Percentiles rank a stretch among this genome's conserved stretches.
phyloP scores from a whole-genome alignment of 2,888 invertebrate genomes.

The Thera britannica region DNA sequence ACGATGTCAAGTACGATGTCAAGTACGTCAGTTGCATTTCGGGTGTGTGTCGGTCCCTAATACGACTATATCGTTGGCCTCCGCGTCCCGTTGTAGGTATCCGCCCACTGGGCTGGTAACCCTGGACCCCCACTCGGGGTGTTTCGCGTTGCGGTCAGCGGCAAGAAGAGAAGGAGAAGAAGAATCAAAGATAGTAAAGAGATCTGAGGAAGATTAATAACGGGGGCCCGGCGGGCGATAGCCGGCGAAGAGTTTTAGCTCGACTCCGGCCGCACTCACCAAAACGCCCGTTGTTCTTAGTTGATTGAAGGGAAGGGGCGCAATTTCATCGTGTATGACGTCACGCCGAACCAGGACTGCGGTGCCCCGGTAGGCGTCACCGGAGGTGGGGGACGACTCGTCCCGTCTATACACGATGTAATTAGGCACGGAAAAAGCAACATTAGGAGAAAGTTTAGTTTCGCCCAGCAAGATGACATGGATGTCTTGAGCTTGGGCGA shows the following conservation, averaged over 20 bases:
- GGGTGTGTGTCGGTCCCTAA: not conserved
- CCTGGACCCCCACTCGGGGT: not conserved
- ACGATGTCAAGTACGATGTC: not conserved
- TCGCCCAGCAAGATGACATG: not conserved
- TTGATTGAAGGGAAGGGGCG: not conserved
- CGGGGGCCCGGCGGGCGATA: not conserved
- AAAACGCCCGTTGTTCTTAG: not conserved
- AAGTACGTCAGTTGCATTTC: not conserved
- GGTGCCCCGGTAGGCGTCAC: slow-evolving; percentile 4
- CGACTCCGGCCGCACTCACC: not conserved
- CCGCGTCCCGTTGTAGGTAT: not conserved
- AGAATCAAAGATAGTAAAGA: not conserved
- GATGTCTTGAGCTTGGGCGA: slow-evolving; percentile 10
- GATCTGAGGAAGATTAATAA: not conserved
- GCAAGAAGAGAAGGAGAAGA: not conserved
- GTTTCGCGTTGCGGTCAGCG: not conserved
- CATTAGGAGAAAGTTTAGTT: not conserved
- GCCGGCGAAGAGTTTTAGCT: not conserved
- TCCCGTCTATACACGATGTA: slow-evolving; percentile 1
- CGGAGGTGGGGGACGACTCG: not conserved
- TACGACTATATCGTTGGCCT: not conserved
- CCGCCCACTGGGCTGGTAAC: not conserved
- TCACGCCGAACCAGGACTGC: slow-evolving; percentile 10
- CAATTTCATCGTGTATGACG: slow-evolving; percentile 11
- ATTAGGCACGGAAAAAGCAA: not conserved